These are phyloP conservation scores for Conchocele bisecta DNA, from an alignment of 2,888 invertebrate species.

Conservation along the genomic window DNA sequence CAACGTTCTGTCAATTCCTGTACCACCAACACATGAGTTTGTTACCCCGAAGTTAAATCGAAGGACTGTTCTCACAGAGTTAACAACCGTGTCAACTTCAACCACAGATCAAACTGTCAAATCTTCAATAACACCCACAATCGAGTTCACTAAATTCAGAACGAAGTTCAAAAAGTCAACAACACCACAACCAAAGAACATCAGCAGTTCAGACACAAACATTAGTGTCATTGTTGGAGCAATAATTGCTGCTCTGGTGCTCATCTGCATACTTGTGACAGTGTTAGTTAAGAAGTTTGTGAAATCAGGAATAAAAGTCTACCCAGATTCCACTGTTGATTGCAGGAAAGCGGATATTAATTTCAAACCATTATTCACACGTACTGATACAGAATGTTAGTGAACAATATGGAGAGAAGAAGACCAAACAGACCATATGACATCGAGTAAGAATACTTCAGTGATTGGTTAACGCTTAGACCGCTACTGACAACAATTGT, in stretches of 20 bases:
- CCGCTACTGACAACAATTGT: too few relatives aligned
- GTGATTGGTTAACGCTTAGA: too few relatives aligned
- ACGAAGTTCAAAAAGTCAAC: conserved; percentile 11
- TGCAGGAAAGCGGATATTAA: conserved; percentile 27
- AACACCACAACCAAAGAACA: not conserved
- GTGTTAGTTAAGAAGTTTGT: not conserved
- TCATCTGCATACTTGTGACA: conserved; percentile 10
- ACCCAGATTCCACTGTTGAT: conserved; percentile 18
- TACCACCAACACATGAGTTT: conserved; percentile 31
- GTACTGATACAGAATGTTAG: too few relatives aligned
- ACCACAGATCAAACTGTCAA: not conserved
- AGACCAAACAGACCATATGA: too few relatives aligned
- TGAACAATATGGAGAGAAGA: too few relatives aligned
- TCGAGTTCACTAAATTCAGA: conserved; percentile 19
- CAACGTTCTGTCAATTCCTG: not conserved
- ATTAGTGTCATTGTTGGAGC: conserved; percentile 11
- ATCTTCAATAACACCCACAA: conserved; percentile 4
- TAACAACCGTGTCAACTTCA: conserved; percentile 4
- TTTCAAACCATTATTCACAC: conserved; percentile 90
- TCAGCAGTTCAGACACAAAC: not conserved
- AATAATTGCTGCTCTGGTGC: conserved; percentile 22
- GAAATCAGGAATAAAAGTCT: conserved; percentile 3
- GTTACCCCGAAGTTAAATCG: conserved; percentile 29
- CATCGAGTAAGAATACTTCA: too few relatives aligned
- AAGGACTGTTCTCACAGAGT: conserved; percentile 7